Evolutionary conservation across 2,888 invertebrate genomes (phyloP), one percentile per base, ranked within the genome.

Genomic region (Hemicrepidius hirtus): DNA sequence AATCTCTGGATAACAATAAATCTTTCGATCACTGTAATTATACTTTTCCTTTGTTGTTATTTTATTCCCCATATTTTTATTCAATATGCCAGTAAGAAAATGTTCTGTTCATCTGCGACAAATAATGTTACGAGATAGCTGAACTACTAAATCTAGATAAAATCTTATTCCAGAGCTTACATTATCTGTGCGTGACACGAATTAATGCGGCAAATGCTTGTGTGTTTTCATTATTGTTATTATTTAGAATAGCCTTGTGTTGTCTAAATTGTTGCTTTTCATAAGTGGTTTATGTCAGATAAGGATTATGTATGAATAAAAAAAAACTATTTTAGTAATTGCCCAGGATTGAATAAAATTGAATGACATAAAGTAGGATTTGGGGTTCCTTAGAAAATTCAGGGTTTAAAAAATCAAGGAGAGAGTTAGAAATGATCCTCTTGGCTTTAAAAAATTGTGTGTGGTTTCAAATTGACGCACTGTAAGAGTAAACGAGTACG

Each of bases 161-260:
- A 63, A 63, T 63, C 63, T 28, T 21, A 41, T 44, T 46, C 63
- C 20, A 46, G 24, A 18, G 63, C 32, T 63, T 49, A 35, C n/a
- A 64, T 64, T 64, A 64, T 50, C 64, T 64, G 46, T 50, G 37
- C 64, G 50, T 50, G 64, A 64, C 50, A 16, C 12, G 64, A 64
- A 64, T 64, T 50, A 53, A 53, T 24, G 32, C 32, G 32, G 53
- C 53, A 24, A 32, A 53, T 53, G 53, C 32, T 28, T 28, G 53
- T 53, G 53, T 53, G 53, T 53, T 53, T 53, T 53, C 49, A 49
- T 49, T 40, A 40, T 40, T 16, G 46, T 46, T 46, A 46, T 46
- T 46, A 46, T 46, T 46, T 46, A 18, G 18, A 1, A 1, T 46
- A 46, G 46, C 46, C 46, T 46, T 46, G 46, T 10, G 18, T 46